Conservation (phyloP, 2,113 vertebrate genomes). For the Lucifuga dentata region DNA sequence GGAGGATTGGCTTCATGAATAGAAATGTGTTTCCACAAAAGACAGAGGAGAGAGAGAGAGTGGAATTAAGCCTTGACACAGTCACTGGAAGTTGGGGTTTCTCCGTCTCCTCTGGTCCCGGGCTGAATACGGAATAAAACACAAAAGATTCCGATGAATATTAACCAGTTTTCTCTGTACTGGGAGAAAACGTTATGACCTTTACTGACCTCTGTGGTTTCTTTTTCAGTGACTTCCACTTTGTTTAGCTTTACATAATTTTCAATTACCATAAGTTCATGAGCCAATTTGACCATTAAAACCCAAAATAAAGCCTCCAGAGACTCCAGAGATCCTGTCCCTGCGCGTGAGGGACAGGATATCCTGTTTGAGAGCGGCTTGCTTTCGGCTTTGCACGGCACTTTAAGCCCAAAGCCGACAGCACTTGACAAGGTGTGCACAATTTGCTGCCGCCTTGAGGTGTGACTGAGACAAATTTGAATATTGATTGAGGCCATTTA, state of each 20-base stretch:
- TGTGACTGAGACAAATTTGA: conserved; percentile 67
- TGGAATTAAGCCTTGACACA: conserved; percentile 72
- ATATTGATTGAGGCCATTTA: conserved; percentile 69
- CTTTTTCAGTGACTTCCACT: neutral
- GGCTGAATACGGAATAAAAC: conserved; percentile 55
- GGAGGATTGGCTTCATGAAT: conserved; percentile 68
- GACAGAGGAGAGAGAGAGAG: conserved; percentile 50
- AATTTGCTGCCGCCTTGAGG: conserved; percentile 18
- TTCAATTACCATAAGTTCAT: conserved; percentile 16
- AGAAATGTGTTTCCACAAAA: conserved; percentile 74
- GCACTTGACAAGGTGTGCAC: conserved; percentile 48
- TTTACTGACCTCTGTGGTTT: conserved; percentile 10
- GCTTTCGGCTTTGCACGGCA: too few species aligned
- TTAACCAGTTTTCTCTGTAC: conserved; percentile 34
- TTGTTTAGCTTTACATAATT: conserved; percentile 25
- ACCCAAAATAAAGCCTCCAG: conserved; percentile 6
- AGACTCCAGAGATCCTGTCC: neutral
- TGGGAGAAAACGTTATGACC: conserved; percentile 27
- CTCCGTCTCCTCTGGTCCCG: conserved; percentile 53
- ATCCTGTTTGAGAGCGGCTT: conserved; percentile 16
- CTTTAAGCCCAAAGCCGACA: conserved; percentile 29
- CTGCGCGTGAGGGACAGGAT: conserved; percentile 17
- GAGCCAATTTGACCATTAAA: neutral
- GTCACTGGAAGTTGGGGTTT: conserved; percentile 66
- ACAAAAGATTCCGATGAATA: conserved; percentile 60